Evolutionary conservation across 2,113 vertebrate species (phyloP), one percentile per base, ranked within the genome.

Genomic region (Gorsachius goisagi): DNA sequence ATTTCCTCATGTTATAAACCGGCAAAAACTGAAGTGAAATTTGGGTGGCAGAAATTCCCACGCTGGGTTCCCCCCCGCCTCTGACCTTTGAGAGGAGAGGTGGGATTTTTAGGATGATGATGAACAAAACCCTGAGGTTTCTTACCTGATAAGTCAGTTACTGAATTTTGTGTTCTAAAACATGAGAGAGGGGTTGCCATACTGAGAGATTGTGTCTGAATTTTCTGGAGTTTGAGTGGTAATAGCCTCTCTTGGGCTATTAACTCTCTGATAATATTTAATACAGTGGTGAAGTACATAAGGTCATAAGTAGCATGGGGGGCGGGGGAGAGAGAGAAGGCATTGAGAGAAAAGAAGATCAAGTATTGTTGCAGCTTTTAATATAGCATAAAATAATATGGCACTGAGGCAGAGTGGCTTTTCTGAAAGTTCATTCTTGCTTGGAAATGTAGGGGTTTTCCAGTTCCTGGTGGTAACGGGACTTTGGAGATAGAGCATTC

Each of bases 51-150:
- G 47, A 37, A 72, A 74, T 73, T 64, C 23, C 28, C 6, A 9
- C 0, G 0, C n/a, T 84, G 37, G 45, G 4, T 15, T 71, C 8
- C 2, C 8, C 6, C 1, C 2, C 6, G 6, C 1, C 5, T 85
- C 27, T 79, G 33, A 50, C 18, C 11, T 88, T 62, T 55, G 27
- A 55, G 82, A 89, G 47, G 18, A 68, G 50, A 39, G 28, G 63
- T 28, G 28, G 23, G 15, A 47, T 71, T 83, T 96, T 82, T 63
- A 79, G 55, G 78, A 41, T 56, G 53, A 68, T 44, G 39, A 27
- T 77, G 41, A 76, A 26, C 21, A 62, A 88, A 62, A 7, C 12
- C 23, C n/a, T 0, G 4, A 62, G 41, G 32, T 77, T 45, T 94
- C 32, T 62, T 19, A 45, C 33, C 19, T 66, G 39, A 2, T 56